These are phyloP conservation scores for Galeopsomyia nigrocyanea DNA, from an alignment of 2,888 invertebrate species.

Conservation along the genomic window DNA sequence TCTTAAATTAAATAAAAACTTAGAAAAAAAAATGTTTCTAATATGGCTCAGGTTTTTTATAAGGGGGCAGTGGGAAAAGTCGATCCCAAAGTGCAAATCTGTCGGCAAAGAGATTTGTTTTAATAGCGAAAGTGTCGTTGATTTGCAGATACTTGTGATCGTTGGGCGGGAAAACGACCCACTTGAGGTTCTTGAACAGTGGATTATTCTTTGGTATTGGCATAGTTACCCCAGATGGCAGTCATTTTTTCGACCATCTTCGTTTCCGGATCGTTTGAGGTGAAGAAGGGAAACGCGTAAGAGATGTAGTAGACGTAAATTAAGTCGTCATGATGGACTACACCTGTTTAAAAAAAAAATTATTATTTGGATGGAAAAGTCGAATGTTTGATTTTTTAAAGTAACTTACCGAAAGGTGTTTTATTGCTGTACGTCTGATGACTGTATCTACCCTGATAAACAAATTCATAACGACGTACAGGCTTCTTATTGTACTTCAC, in stretches of 20 bases:
- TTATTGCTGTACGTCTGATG: conserved; percentile 70
- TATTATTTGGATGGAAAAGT: too few species aligned
- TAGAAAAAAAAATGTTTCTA: too few species aligned
- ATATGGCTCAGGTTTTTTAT: neutral
- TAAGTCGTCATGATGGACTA: conserved; percentile 71
- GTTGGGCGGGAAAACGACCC: conserved; percentile 64
- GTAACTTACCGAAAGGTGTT: conserved; percentile 66
- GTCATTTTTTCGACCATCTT: conserved; percentile 67
- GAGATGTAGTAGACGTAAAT: conserved; percentile 66
- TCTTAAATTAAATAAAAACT: too few species aligned
- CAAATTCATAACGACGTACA: conserved; percentile 76
- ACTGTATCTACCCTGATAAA: conserved; percentile 74
- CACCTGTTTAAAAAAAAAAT: conserved; percentile 57
- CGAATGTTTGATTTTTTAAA: neutral
- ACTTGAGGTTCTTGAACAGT: conserved; percentile 63
- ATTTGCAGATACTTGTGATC: conserved; percentile 67
- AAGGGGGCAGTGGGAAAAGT: conserved; percentile 59
- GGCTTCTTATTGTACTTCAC: conserved; percentile 71
- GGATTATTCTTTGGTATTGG: conserved; percentile 61
- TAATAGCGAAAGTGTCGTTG: conserved; percentile 63
- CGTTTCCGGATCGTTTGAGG: conserved; percentile 66
- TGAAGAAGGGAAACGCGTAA: conserved; percentile 63
- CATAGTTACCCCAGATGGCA: conserved; percentile 68
- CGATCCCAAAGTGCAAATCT: conserved; percentile 67
- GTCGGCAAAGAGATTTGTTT: conserved; percentile 63